Evolutionary conservation across 2,888 invertebrate species (phyloP), one percentile per base, ranked within the genome.

Genomic region (Habroteleia sp.): DNA sequence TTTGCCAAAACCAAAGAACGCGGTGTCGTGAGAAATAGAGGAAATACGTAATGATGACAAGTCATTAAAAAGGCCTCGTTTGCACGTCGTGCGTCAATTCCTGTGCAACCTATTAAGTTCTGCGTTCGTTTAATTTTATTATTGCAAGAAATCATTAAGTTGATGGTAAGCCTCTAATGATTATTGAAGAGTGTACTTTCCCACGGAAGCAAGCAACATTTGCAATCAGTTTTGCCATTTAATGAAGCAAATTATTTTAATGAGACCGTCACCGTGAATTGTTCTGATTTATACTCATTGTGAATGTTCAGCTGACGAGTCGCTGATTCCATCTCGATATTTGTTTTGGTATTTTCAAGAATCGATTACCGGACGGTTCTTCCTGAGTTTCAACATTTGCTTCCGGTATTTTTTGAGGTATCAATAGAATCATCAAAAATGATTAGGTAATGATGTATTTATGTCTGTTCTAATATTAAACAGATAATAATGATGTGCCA

Each of bases 21-120:
- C 50, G 41, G 23, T 8, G 8, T 13, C 8, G 14, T 44, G 65
- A 66, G 54, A 46, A 54, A 46, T 46, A 31, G 44, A 27, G 54
- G 33, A 13, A 31, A 63, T 29, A 11, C 27, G 29, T 27, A 8
- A 37, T 25, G 44, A 66, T 50, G 58, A 68, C 68, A 68, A 56
- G 58, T 68, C 58, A 58, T 68, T 58, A 68, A 68, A 66, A 48
- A 66, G 20, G 44, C 39, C 66, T 66, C 66, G 66, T 66, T 66
- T 66, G 39, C 37, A 11, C 46, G 46, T 56, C 56, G 58, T 42
- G 68, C 58, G 46, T 48, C 56, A 37, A 56, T 56, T 46, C 46
- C 46, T 25, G 14, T 56, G 31, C 29, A 39, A 13, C 16, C 31
- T 56, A 56, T 68, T 68, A 41, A 56, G 4, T 33, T 6, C 3